Conservation (phyloP, 2,113 vertebrate species). For the Lepisosteus osseus region DNA sequence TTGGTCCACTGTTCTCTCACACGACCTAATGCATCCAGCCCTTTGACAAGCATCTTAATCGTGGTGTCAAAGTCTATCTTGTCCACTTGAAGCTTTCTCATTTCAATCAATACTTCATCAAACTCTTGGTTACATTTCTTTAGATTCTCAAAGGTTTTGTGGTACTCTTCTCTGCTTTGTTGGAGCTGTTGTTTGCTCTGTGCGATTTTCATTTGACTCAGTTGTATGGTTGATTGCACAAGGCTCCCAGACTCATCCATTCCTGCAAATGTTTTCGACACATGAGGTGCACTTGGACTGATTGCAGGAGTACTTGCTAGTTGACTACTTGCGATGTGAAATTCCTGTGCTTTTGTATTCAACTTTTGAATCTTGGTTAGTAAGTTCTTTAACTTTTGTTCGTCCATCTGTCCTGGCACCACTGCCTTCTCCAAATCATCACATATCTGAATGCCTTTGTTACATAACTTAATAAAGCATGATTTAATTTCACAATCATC, state of each 20-base stretch:
- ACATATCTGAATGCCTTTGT: too few species aligned
- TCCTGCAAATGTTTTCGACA: neutral
- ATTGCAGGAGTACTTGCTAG: too few species aligned
- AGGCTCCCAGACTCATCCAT: neutral
- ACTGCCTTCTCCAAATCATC: too few species aligned
- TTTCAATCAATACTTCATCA: neutral
- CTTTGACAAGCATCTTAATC: slow-evolving; percentile 22
- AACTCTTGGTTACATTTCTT: neutral
- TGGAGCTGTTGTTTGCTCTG: neutral
- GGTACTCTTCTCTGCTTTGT: neutral
- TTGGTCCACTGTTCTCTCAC: slow-evolving; percentile 36
- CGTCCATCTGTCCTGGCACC: too few species aligned
- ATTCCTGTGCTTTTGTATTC: too few species aligned
- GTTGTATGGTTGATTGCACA: neutral
- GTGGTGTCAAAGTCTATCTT: too few species aligned
- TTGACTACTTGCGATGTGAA: too few species aligned
- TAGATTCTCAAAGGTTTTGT: neutral
- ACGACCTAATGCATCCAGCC: slow-evolving; percentile 15
- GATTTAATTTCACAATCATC: too few species aligned
- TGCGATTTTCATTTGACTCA: neutral
- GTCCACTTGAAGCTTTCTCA: neutral
- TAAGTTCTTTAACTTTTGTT: too few species aligned
- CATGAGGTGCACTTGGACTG: too few species aligned
- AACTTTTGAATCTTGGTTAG: too few species aligned
- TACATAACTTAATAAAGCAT: too few species aligned